A percentile compares a stretch with the other conserved stretches of the same genome.
Conservation (phyloP, 2,797 vertebrate species). For the Phyllotis vaccarum region DNA sequence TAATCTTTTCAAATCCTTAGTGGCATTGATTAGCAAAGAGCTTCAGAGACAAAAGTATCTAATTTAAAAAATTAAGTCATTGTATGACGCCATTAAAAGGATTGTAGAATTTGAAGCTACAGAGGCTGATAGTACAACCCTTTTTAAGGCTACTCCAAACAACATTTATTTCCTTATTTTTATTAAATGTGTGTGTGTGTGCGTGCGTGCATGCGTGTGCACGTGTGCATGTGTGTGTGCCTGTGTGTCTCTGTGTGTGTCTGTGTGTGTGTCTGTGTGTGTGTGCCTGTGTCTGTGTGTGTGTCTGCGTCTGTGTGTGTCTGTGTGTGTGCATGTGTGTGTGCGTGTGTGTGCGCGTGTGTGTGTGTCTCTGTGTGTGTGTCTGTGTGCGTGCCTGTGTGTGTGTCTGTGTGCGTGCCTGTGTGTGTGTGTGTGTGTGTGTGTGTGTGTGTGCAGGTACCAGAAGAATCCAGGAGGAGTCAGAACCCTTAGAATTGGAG, state of each 20-base stretch:
- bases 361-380: no score
- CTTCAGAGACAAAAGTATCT: not conserved
- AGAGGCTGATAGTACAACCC: not conserved
- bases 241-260: no score
- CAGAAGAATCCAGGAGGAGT: not conserved
- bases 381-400: no score
- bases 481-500: not conserved
- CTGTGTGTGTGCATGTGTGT: no score
- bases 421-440: not conserved
- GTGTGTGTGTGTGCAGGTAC: not conserved
- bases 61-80: not conserved
- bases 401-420: no score
- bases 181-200: not conserved
- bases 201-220: not conserved
- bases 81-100: not conserved
- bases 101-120: not conserved
- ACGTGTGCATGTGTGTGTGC: not conserved
- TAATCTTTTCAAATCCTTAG: not conserved
- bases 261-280: no score
- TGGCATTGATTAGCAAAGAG: not conserved
- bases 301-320: no score
- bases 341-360: no score
- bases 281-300: not conserved
- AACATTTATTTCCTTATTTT: not conserved
- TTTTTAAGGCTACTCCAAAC: not conserved